Evolutionary conservation across 2,797 vertebrate species (phyloP), one percentile per base, ranked within the genome.

Genomic region (Jordanella pulchra): DNA sequence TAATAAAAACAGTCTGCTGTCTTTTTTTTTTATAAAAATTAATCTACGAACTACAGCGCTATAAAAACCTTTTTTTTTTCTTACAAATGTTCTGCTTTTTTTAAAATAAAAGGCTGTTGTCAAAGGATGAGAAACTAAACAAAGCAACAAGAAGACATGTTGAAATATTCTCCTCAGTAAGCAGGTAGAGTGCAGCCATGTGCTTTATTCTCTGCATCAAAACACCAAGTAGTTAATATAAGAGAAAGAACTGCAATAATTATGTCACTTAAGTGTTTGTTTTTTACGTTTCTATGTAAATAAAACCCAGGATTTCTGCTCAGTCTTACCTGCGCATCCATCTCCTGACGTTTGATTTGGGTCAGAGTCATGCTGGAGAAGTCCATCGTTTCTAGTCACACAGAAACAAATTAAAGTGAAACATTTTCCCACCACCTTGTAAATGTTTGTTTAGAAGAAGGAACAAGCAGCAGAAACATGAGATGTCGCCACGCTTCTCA

Each of bases 311-410:
- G 10, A 4, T 15, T 25, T 25, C 13, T 63, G 23, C 21, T 39
- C 30, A 5, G 21, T 53, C 9, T 82, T 85, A 98, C 97, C 97
- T 99, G 97, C 0, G 97, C 95, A 71, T 99, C 96, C 98, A 99
- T 99, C 90, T 99, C 98, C 72, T 99, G 96, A 35, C 97, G 94
- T 89, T 99, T 99, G 88, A 99, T 99, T 93, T 99, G 97, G 0
- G 95, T 99, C 72, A 99, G 95, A 0, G 97, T 99, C 96, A 97
- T 95, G 88, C 94, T 96, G 76, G 97, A 97, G 91, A 99, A 99
- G 85, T 99, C 96, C 97, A 99, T 98, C 3, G 93, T 97, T 55
- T 99, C 98, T 98, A 82, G 14, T 68, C 54, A 66, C 45, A 65
- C 54, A 63, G 0, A 64, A 45, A 30, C 13, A 25, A 7, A 39